Evolutionary conservation across 2,888 invertebrate species (phyloP).

Genomic region (Noctua janthe): DNA sequence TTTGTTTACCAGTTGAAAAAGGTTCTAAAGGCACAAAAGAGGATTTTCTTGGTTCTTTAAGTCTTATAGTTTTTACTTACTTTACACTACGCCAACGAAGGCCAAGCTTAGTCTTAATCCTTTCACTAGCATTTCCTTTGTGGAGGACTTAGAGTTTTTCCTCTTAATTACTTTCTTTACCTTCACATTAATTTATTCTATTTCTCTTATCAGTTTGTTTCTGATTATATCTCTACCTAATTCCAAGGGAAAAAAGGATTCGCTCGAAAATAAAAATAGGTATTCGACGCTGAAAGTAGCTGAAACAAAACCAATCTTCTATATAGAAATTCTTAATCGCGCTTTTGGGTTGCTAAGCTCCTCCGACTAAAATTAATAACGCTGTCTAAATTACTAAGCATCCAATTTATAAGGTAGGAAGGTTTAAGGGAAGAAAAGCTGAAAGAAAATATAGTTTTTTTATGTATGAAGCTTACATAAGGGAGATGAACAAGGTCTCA

Average conservation of each 20-base stretch:
- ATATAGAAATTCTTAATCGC: constrained; percentile 43
- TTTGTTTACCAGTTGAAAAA: neutral
- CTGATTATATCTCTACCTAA: constrained; percentile 25
- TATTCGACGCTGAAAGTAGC: constrained; percentile 12
- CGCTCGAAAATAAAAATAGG: constrained; percentile 27
- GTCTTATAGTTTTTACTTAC: neutral
- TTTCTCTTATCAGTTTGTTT: constrained; percentile 32
- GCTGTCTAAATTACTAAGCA: constrained; percentile 52
- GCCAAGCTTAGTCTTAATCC: neutral
- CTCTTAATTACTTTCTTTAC: constrained; percentile 41
- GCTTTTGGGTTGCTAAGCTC: constrained; percentile 5
- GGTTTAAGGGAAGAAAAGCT: constrained; percentile 20
- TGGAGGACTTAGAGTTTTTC: neutral
- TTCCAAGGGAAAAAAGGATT: constrained; percentile 19
- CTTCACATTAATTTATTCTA: constrained; percentile 16
- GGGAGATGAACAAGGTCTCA: constrained; percentile 48
- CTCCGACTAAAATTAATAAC: constrained; percentile 51
- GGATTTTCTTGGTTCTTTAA: neutral
- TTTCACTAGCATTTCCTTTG: neutral
- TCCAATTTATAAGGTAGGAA: constrained; percentile 50
- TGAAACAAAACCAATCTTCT: constrained; percentile 33
- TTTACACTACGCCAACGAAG: neutral
- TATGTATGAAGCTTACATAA: constrained; percentile 24
- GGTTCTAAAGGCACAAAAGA: neutral
- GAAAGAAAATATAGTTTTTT: constrained; percentile 30